Conservation (phyloP, 1,140 invertebrate genomes). For the Chironomus striatipennis region DNA sequence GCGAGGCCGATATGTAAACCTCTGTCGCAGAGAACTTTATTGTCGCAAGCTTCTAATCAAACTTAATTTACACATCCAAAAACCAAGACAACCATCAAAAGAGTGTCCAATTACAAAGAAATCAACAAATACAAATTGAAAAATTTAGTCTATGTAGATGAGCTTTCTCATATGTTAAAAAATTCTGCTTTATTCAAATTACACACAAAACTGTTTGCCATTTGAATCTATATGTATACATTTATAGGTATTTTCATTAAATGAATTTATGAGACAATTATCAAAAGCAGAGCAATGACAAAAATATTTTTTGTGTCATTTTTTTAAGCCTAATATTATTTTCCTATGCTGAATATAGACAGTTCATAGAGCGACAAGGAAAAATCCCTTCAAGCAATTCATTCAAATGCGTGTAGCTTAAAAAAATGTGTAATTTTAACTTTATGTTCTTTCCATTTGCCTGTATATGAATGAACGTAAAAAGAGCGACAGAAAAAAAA, state of each 20-base stretch:
- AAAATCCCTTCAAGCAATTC: conserved; percentile 8
- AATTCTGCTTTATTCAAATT: background rate
- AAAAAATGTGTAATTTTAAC: background rate
- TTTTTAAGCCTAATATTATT: background rate
- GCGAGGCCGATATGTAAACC: too few relatives aligned
- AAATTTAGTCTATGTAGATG: too few relatives aligned
- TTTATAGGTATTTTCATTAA: conserved; percentile 11
- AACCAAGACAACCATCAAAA: too few relatives aligned
- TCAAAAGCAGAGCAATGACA: background rate
- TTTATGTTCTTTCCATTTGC: conserved; percentile 2
- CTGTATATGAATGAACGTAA: background rate
- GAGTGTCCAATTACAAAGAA: too few relatives aligned
- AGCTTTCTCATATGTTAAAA: too few relatives aligned
- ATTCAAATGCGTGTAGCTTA: background rate
- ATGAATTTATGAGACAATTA: conserved; percentile 14
- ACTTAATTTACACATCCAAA: too few relatives aligned
- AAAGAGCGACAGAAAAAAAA: background rate
- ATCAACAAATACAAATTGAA: too few relatives aligned
- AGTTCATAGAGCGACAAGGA: background rate
- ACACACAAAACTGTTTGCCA: background rate
- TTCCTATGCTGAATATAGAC: background rate
- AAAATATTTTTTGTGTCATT: too few relatives aligned
- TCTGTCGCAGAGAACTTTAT: too few relatives aligned
- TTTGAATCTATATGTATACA: background rate
- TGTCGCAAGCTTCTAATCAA: too few relatives aligned